Evolutionary conservation across 2,888 invertebrate species (phyloP), one percentile per base, ranked within the genome.

Genomic region (Melipona beecheii): DNA sequence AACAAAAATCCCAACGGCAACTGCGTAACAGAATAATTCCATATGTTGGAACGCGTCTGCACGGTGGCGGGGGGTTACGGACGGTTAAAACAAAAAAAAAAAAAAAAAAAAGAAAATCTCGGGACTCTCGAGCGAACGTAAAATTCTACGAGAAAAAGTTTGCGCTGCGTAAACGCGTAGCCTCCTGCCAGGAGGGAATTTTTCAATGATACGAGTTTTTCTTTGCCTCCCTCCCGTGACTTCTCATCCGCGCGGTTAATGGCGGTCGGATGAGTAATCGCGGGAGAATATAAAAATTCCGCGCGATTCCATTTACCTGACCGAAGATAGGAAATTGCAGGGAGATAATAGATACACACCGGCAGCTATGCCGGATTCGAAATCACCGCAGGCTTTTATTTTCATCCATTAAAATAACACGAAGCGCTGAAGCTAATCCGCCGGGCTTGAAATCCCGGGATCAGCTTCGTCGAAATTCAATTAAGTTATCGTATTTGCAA

Each of bases 401-500:
- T 73, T 58, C 9, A 43, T 43, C 36, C 24, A 43, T 58, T 58
- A 27, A 75, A 75, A 75, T 56, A 54, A 75, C 65, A n/a, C 24
- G 21, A 27, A 75, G 1, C 52, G n/a, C 5, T 2, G n/a, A 73
- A 21, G 31, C 60, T 49, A 50, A 60, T 27, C 17, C 36, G 2
- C 43, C 6, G 4, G 4, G 58, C 43, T 19, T 31, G 24, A 27
- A 74, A 77, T 31, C n/a, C 6, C n/a, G 31, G 43, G 60, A 78
- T 60, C 50, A 60, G 50, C n/a, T 66, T 43, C 24, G 49, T 21
- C 49, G 65, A 65, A 80, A 79, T 79, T 65, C 65, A 66, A 79
- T 79, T 65, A 71, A 79, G 70, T 70, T 79, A 69, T 62, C 60
- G 49, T 31, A 79, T 81, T 66, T 80, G 71, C 71, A 81, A 81